Evolutionary conservation across 2,888 invertebrate genomes (phyloP), one percentile per base, ranked within the genome.

Genomic region (Apamea epomidion): DNA sequence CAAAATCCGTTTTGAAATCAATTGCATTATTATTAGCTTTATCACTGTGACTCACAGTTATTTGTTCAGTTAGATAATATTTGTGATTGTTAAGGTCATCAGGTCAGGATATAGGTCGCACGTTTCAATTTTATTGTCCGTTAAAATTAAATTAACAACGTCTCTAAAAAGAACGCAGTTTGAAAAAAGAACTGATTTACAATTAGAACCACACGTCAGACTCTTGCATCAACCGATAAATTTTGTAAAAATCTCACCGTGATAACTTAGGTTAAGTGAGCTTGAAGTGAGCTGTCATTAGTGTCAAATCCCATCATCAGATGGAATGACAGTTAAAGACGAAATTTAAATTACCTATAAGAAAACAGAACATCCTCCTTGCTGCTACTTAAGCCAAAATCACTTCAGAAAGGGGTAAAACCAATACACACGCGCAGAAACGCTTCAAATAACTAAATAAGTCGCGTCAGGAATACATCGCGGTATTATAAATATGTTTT

Each of bases 401-500:
- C 70, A 71, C 37, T 60, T 8, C 21, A 64, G 37, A 83, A 81
- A 83, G 77, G 80, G 86, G 64, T 86, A 86, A 76, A 74, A 51
- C 71, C 71, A 67, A 84, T 75, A 81, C 68, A 69, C 45, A 73
- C 65, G 71, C 73, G 48, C 60, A 60, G 73, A 76, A 74, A 62
- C 45, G 80, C 76, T 70, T 80, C 74, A 83, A 68, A 81, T 82
- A 71, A 86, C 86, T 70, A 80, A 76, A 78, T 83, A 73, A 85
- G 85, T 74, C 32, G 42, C 82, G 81, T 80, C 76, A 81, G 82
- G 88, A 89, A 87, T 83, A 83, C 87, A 91, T 88, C 91, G 87
- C 85, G 87, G 84, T 86, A 89, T 90, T 90, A 82, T 82, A 91
- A 92, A 88, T 90, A 89, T 93, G 92, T 93, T 93, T 93, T 93